These are phyloP conservation scores for Cepaea nemoralis DNA, from an alignment of 1,140 invertebrate genomes.

Conservation along the genomic window DNA sequence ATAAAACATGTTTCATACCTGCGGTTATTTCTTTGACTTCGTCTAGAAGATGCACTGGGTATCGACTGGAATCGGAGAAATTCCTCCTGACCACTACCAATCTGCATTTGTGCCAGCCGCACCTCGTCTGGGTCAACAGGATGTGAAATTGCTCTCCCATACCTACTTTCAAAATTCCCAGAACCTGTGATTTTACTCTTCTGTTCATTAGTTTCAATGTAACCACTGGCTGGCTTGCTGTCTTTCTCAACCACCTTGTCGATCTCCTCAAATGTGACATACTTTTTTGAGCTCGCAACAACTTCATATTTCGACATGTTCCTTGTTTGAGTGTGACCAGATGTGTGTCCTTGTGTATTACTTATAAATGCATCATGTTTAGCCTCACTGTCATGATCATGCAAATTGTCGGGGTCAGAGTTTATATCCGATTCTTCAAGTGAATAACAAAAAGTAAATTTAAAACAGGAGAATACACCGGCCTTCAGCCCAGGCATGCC, in stretches of 20 bases:
- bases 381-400: no score
- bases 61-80: neutral
- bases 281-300: neutral
- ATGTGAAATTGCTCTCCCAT: slow-evolving; percentile 17
- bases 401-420: neutral
- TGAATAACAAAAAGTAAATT: neutral
- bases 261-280: neutral
- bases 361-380: neutral
- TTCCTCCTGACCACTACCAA: neutral
- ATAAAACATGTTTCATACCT: neutral
- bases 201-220: neutral
- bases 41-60: neutral
- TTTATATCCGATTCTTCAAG: neutral
- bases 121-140: neutral
- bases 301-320: neutral
- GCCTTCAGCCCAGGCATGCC: neutral
- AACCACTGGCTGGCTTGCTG: neutral
- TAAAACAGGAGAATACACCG: neutral
- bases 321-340: neutral
- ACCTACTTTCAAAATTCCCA: neutral
- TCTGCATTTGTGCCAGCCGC: neutral
- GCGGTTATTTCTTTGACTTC: slow-evolving; percentile 1
- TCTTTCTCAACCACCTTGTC: neutral
- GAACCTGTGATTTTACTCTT: neutral
- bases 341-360: neutral